These are phyloP conservation scores for Caradrina kadenii DNA, from an alignment of 2,888 invertebrate species.

Conservation along the genomic window DNA sequence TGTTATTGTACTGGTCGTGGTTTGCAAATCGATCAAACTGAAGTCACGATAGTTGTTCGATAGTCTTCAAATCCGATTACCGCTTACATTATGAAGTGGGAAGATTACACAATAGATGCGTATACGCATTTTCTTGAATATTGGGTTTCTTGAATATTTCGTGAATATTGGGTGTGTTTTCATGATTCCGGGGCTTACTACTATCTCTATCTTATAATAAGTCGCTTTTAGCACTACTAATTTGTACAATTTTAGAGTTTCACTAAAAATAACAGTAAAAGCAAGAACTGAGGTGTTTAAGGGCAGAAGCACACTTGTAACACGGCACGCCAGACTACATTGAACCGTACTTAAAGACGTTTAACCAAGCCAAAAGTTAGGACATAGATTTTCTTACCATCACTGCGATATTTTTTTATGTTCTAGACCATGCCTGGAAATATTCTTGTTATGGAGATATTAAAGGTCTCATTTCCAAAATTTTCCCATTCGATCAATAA, in stretches of 20 bases:
- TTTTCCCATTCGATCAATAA: background rate
- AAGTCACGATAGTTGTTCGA: slow-evolving; percentile 24
- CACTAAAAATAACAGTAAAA: slow-evolving; percentile 14
- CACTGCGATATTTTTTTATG: too few relatives aligned
- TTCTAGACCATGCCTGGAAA: too few relatives aligned
- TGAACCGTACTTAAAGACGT: too few relatives aligned
- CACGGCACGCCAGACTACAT: too few relatives aligned
- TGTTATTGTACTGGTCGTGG: slow-evolving; percentile 15
- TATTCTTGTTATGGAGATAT: too few relatives aligned
- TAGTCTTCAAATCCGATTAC: slow-evolving; percentile 10
- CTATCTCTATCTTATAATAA: slow-evolving; percentile 28
- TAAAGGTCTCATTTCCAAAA: too few relatives aligned
- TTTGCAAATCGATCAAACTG: background rate
- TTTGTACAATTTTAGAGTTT: slow-evolving; percentile 44
- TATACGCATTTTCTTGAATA: background rate
- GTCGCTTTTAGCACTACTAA: slow-evolving; percentile 42
- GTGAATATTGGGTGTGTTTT: background rate
- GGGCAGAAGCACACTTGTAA: too few relatives aligned
- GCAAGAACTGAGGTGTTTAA: slow-evolving; percentile 5
- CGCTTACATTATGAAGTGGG: background rate
- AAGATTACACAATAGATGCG: background rate
- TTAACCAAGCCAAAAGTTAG: too few relatives aligned
- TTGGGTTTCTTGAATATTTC: too few relatives aligned
- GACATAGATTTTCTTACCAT: too few relatives aligned
- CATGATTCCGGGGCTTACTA: slow-evolving; percentile 9